Percentiles rank a stretch among this genome's conserved stretches.
phyloP scores from a whole-genome alignment of 2,113 vertebrate genomes.

The Trachemys scripta region DNA sequence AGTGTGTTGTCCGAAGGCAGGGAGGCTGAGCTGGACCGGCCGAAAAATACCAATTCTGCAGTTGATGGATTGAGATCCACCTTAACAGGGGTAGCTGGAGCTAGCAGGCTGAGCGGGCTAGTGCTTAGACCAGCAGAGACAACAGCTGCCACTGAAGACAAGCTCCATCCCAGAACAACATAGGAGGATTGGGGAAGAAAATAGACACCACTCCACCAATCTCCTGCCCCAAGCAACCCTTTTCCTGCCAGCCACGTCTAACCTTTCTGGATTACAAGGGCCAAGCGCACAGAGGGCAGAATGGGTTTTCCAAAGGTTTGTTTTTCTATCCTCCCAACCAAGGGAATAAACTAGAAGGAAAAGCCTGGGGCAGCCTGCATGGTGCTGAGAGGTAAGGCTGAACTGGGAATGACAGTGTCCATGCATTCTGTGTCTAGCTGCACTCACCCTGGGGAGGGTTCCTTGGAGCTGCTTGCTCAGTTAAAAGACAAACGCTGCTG shows the following conservation, averaged over 20 bases:
- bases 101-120: conserved; percentile 41
- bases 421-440: neutral
- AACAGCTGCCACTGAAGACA: neutral
- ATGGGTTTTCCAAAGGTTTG: conserved; percentile 18
- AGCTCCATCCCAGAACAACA: neutral
- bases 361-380: conserved; percentile 25
- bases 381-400: conserved; percentile 60
- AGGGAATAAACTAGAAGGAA: conserved; percentile 48
- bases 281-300: conserved; percentile 25
- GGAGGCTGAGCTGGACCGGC: neutral
- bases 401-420: neutral
- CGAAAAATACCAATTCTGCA: neutral
- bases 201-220: neutral
- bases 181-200: neutral
- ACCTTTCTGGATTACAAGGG: conserved; percentile 9
- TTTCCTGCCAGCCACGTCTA: neutral
- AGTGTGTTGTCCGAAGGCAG: neutral
- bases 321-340: conserved; percentile 66
- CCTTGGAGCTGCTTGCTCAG: neutral
- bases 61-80: conserved; percentile 45
- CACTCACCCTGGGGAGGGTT: neutral
- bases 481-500: neutral
- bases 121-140: conserved; percentile 60
- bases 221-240: neutral
- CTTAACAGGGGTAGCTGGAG: conserved; percentile 64